These are phyloP conservation scores for Pelvicachromis taeniatus DNA, from an alignment of 2,113 vertebrate genomes.

Conservation along the genomic window DNA sequence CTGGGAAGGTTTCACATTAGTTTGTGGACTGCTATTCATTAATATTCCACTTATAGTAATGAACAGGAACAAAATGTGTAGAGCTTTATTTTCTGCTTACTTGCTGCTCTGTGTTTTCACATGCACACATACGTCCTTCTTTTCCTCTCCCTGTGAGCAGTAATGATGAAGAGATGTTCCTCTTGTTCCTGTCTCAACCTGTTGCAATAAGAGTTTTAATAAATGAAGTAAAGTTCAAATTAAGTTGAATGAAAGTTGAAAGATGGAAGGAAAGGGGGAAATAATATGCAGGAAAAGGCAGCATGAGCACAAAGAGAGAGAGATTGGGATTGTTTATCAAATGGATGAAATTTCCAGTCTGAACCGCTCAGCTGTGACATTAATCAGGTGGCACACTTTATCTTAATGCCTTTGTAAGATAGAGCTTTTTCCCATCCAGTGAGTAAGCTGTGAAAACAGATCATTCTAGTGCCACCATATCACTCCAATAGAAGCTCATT, in stretches of 20 bases:
- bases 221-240: neutral
- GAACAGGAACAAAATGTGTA: neutral
- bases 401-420: slow-evolving; percentile 26
- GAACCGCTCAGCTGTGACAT: slow-evolving; percentile 7
- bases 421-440: neutral
- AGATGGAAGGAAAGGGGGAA: neutral
- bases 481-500: slow-evolving; percentile 14
- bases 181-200: neutral
- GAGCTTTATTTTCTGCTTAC: neutral
- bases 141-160: neutral
- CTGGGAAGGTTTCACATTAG: neutral
- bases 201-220: neutral
- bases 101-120: neutral
- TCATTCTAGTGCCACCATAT: neutral
- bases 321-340: neutral
- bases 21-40: neutral
- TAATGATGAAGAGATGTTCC: neutral
- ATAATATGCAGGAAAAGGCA: neutral
- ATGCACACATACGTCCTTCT: neutral
- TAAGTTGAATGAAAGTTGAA: neutral
- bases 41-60: neutral
- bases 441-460: slow-evolving; percentile 18
- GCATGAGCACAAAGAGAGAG: neutral
- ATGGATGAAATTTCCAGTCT: neutral
- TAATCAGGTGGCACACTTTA: slow-evolving; percentile 25